A percentile compares a stretch with the other conserved stretches of the same genome.
Evolutionary conservation across 2,888 invertebrate genomes (phyloP).

Genomic region (Clostera curtula): DNA sequence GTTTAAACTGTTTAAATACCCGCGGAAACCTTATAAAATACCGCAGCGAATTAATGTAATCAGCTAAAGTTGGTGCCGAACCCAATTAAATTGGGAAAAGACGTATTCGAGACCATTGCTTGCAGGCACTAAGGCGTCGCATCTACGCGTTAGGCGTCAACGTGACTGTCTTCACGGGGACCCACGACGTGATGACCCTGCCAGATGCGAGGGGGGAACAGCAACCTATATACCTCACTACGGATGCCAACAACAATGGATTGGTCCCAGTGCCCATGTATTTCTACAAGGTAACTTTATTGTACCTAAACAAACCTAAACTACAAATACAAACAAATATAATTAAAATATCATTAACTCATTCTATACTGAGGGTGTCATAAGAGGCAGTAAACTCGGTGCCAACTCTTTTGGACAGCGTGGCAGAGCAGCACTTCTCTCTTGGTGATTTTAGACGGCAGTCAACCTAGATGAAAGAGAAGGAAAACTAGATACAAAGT

Average conservation of each 20-base stretch:
- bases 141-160: slow-evolving; percentile 20
- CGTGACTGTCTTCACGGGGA: slow-evolving; percentile 47
- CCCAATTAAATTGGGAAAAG: too few species aligned
- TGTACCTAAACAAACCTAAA: background rate
- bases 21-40: too few species aligned
- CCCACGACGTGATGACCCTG: slow-evolving; percentile 37
- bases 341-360: background rate
- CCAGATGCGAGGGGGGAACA: slow-evolving; percentile 18
- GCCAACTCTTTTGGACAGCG: too few species aligned
- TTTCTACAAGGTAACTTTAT: slow-evolving; percentile 46
- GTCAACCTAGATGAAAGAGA: too few species aligned
- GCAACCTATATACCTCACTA: slow-evolving; percentile 31
- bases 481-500: too few species aligned
- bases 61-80: too few species aligned
- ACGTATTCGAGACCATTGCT: background rate
- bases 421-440: too few species aligned
- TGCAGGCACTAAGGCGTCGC: slow-evolving; percentile 47
- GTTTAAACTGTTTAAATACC: too few species aligned
- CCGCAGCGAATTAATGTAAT: too few species aligned
- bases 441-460: too few species aligned
- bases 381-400: too few species aligned
- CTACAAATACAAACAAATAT: background rate
- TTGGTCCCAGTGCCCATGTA: slow-evolving; percentile 56
- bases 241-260: slow-evolving; percentile 47
- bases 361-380: too few species aligned